phyloP scores from a whole-genome alignment of 2,113 vertebrate species.

The Cathartes aura region DNA sequence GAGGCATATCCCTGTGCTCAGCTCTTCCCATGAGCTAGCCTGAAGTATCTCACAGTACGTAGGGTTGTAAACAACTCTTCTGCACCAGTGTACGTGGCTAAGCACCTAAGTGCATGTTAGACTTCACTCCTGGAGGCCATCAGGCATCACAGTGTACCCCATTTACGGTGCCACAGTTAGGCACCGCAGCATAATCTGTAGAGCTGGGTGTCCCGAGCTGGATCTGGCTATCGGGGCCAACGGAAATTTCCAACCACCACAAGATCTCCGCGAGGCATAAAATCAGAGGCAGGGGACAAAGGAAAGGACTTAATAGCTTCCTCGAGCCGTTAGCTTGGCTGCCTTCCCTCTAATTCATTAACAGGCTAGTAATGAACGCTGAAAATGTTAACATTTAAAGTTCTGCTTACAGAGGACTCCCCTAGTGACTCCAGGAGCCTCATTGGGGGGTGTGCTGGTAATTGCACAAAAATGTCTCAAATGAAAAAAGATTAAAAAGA shows the following conservation, averaged over 20 bases:
- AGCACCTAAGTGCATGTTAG: neutral
- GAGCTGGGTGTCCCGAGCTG: neutral
- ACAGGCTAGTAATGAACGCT: neutral
- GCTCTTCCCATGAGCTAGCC: neutral
- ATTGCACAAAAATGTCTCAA: neutral
- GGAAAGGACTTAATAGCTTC: neutral
- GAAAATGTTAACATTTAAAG: neutral
- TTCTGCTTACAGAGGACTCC: neutral
- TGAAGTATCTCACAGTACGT: neutral
- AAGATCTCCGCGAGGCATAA: neutral
- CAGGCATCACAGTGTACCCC: neutral
- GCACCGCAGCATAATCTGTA: rapidly evolving
- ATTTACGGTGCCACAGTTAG: rapidly evolving
- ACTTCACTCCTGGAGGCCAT: neutral
- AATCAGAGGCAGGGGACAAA: neutral
- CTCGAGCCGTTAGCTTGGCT: neutral
- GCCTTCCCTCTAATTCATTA: neutral
- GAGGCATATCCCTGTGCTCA: neutral
- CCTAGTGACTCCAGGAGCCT: neutral
- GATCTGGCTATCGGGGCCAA: neutral
- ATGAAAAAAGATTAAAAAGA: conserved; percentile 10
- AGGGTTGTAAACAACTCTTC: neutral
- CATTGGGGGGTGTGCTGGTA: neutral
- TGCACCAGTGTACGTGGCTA: neutral
- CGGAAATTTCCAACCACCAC: neutral